Base-by-base conservation (phyloP, 2,113 vertebrate genomes). In the Acanthisitta chloris region DNA sequence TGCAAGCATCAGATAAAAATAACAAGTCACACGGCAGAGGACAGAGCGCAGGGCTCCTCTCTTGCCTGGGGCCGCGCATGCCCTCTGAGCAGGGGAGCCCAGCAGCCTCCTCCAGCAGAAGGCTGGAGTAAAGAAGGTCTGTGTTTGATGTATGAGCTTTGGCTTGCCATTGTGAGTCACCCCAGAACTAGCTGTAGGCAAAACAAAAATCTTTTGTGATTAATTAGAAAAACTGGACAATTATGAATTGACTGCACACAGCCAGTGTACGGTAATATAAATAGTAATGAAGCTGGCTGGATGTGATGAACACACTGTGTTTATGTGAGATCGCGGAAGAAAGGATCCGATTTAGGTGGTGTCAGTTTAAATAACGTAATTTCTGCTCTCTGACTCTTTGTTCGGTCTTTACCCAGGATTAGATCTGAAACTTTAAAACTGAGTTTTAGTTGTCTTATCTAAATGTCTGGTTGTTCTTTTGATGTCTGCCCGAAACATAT, bases 121-220 rank as follows among this genome's bases (percentile, higher is more conserved):
- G 97, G 97, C 98, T 94, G 46, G 95, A 98, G 98, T 61, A 96
- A 93, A 98, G 97, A 90, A 96, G 97, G 98, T 95, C 97, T 97
- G 97, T 79, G 98, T 98, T 98, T 99, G 98, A 99, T 99, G 98
- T 98, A 98, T 98, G 98, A 97, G 97, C 97, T 98, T 96, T 98
- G 98, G 98, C 98, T 98, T 98, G 97, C 98, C 97, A 98, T 98
- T 97, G 97, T 98, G 98, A 98, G 98, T 98, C 98, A 98, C 98
- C 98, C 98, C 97, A 98, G 97, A 98, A 98, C 69, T 97, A 97
- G 98, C 98, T 98, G 97, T 97, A 97, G 98, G 98, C 99, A 96
- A 98, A 98, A 98, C 98, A 98, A 98, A 98, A 98, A 98, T 98
- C 98, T 98, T 99, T 98, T 98, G 98, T 99, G 98, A 99, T 99